phyloP scores from a whole-genome alignment of 2,113 vertebrate species.

The Typhlomys cinereus region DNA sequence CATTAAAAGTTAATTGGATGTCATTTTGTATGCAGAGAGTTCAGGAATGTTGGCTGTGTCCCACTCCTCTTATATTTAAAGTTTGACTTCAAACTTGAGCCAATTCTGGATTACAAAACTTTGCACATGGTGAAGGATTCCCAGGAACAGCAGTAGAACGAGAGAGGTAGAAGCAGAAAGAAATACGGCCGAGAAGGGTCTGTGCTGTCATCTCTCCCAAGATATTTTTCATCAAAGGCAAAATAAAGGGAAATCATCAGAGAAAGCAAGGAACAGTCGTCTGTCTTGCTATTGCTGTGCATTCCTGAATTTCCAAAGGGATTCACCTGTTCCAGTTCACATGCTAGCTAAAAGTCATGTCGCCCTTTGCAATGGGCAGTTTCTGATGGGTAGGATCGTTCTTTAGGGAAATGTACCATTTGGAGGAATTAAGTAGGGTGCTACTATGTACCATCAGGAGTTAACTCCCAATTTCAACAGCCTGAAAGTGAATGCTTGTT shows the following conservation, averaged over 20 bases:
- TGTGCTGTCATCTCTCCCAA: neutral
- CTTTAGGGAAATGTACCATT: neutral
- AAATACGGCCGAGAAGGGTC: neutral
- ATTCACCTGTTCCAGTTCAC: neutral
- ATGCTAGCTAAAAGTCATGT: neutral
- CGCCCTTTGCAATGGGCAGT: neutral
- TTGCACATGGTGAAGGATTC: neutral
- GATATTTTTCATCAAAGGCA: neutral
- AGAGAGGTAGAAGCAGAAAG: neutral
- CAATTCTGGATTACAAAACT: neutral
- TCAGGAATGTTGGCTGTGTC: no score
- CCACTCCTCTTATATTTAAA: neutral
- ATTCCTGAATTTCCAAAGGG: neutral
- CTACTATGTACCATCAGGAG: neutral
- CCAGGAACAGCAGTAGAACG: neutral
- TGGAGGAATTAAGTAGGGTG: neutral
- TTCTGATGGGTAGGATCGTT: neutral
- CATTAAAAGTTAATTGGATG: slow-evolving; percentile 12
- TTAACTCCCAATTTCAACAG: neutral
- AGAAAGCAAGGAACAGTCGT: neutral
- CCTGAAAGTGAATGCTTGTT: neutral
- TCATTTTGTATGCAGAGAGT: neutral
- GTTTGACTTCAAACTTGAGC: neutral
- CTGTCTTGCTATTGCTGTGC: neutral
- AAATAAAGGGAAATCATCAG: neutral